phyloP scores from a whole-genome alignment of 2,113 vertebrate genomes.

The Oreochromis niloticus region DNA sequence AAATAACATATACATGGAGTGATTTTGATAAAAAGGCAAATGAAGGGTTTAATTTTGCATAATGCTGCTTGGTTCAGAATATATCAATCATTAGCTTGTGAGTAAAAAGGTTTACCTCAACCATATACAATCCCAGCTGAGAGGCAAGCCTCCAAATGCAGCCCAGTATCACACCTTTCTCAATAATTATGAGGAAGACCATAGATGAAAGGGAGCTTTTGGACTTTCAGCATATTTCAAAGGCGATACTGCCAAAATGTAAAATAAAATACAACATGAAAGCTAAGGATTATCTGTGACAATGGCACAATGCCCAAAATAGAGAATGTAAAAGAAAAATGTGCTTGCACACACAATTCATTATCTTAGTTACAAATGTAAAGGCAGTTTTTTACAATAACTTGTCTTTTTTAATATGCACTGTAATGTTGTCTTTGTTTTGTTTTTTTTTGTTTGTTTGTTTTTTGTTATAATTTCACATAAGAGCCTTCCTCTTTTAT shows the following conservation, averaged over 20 bases:
- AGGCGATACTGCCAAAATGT: slow-evolving; percentile 48
- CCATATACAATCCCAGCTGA: slow-evolving; percentile 51
- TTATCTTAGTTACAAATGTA: slow-evolving; percentile 2
- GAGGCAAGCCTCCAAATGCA: slow-evolving; percentile 35
- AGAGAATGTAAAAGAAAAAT: neutral
- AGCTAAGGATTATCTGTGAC: slow-evolving; percentile 23
- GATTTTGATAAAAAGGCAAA: neutral
- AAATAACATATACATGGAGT: slow-evolving; percentile 31
- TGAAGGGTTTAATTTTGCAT: slow-evolving; percentile 48
- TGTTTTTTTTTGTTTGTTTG: neutral
- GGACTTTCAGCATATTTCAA: slow-evolving; percentile 44
- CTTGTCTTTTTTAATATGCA: neutral
- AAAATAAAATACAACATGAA: slow-evolving; percentile 36
- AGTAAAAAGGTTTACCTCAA: slow-evolving; percentile 57
- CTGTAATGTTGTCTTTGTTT: neutral
- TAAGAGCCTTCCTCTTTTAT: neutral
- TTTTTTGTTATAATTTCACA: neutral
- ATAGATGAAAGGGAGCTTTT: slow-evolving; percentile 55
- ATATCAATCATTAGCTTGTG: slow-evolving; percentile 49
- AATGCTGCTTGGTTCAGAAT: slow-evolving; percentile 45
- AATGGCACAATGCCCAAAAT: slow-evolving; percentile 20
- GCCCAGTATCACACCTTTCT: slow-evolving; percentile 47
- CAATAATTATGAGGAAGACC: slow-evolving; percentile 48
- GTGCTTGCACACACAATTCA: neutral
- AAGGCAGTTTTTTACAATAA: neutral